Evolutionary conservation across 1,140 invertebrate species (phyloP), one percentile per base, ranked within the genome.

Genomic region (Oncopeltus fasciatus): DNA sequence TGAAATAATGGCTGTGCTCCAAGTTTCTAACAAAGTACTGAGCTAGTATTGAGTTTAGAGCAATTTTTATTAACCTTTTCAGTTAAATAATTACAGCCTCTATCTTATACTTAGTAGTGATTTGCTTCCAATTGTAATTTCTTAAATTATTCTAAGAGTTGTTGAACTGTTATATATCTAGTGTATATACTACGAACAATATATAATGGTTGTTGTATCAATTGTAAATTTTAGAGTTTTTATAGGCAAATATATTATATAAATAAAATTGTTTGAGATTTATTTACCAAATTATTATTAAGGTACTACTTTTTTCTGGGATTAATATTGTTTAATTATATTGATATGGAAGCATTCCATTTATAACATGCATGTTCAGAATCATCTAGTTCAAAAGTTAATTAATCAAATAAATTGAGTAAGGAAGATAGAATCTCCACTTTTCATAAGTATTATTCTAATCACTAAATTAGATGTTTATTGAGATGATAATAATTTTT

Each of bases 171-270:
- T 53, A 53, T 53, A 53, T 53, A 24, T 24, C 49, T 53, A 53
- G 49, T 53, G 49, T 53, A 53, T 53, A 53, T 53, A 53, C 49
- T 53, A 24, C 24, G 26, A 53, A 53, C 49, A 24, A 24, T 53
- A 53, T 53, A 53, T 53, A 24, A 53, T 53, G 49, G 49, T 53
- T 53, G 49, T 53, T 53, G 49, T 53, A 53, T 53, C 2, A 24
- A 53, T 53, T 53, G 49, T 53, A 53, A 53, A 53, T 53, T 53
- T 26, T 53, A 53, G 49, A 24, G 26, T 53, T 53, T 53, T 53
- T 53, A 53, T 53, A 53, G 49, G 49, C 49, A 53, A 53, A 53
- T 53, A 53, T 53, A 53, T 53, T 53, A 53, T 53, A 53, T 53
- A 53, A 24, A 53, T 53, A 53, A 53, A 8, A 2, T 4, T 2